These are phyloP conservation scores for Agrochola litura DNA, from an alignment of 2,888 invertebrate species.

Conservation along the genomic window DNA sequence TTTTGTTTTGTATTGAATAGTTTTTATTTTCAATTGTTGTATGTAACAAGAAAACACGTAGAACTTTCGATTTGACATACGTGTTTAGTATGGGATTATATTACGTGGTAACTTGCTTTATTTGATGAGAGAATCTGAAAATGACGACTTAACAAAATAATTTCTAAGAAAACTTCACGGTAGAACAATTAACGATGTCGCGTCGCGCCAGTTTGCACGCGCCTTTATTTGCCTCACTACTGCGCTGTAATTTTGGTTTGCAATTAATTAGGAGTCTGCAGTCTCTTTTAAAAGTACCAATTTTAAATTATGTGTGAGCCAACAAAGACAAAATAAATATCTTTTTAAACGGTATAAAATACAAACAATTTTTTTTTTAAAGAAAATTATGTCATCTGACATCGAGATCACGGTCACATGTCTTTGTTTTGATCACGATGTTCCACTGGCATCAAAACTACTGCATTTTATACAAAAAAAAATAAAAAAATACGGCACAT, in stretches of 20 bases:
- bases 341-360: too few species aligned
- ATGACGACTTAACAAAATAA: not conserved
- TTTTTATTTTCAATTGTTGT: not conserved
- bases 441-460: not conserved
- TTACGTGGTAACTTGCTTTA: not conserved
- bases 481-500: slow-evolving; percentile 46
- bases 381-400: not conserved
- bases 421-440: not conserved
- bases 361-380: too few species aligned
- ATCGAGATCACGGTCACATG: not conserved
- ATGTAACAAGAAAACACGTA: not conserved
- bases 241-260: not conserved
- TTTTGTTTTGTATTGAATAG: slow-evolving; percentile 25
- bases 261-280: not conserved
- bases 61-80: slow-evolving; percentile 1
- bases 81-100: not conserved
- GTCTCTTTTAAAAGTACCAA: not conserved
- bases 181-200: too few species aligned
- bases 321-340: too few species aligned
- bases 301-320: not conserved
- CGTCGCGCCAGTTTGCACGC: too few species aligned
- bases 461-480: not conserved
- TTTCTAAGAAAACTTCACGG: too few species aligned
- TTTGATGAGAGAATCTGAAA: not conserved
- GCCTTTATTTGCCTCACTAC: not conserved